Base-by-base conservation (phyloP, 2,888 invertebrate species). In the Thymelicus lineola region DNA sequence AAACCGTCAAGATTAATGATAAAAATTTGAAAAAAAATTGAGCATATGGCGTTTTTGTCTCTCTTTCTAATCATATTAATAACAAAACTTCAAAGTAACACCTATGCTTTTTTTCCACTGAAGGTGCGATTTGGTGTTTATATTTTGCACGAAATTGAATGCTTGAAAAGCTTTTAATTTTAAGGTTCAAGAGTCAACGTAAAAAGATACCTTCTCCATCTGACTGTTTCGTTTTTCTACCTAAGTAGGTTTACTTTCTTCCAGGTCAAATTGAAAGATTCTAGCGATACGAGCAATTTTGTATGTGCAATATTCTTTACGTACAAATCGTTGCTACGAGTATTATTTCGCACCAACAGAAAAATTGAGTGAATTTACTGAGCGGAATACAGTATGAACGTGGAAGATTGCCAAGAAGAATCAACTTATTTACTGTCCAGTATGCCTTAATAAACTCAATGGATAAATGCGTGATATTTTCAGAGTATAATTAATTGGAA, bases 341-440 rank as follows among this genome's bases (percentile, higher is more conserved):
- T 55, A 67, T 61, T 67, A 67, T 61, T 61, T 67, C 67, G 28
- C 60, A 61, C 60, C 67, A 61, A 55, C 67, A 53, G 67, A 67
- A 61, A 67, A 67, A 67, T 67, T 35, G 61, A 53, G 42, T 36
- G 53, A 48, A 48, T 35, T 15, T 35, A 28, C 67, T 67, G 60
- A 60, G 61, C 45, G 35, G 67, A 67, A 67, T 67, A 67, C 67
- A 14, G n/a, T 61, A 61, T 61, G 60, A 67, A 67, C 28, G 28
- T 67, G 67, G 67, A 61, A 15, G 28, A 14, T n/a, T 61, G 67
- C 67, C 67, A 67, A 61, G 60, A 17, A 61, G 35, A 50, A 67
- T 67, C 59, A 59, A 66, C 59, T 59, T 57, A 65, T 66, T 53
- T 63, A 38, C 55, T 55, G 55, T 10, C 55, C 55, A 20, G 45